Evolutionary conservation across 1,140 invertebrate genomes (phyloP).

Genomic region (Heliconius congener): DNA sequence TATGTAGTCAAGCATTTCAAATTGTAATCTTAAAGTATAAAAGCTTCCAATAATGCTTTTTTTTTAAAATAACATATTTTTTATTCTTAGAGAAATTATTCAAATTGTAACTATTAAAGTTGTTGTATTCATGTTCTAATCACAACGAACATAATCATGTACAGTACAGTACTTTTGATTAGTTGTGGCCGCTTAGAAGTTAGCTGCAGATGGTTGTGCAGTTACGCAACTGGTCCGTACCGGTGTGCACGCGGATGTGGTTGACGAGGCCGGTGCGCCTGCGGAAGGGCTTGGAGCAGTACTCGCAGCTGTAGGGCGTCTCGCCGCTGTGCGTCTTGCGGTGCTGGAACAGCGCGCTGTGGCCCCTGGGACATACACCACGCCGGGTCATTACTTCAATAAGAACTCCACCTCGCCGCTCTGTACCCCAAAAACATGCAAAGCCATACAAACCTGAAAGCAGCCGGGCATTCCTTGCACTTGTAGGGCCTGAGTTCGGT

Average conservation of each 20-base stretch:
- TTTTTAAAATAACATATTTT: too few species aligned
- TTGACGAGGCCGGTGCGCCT: slow-evolving; percentile 91
- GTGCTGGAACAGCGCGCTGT: slow-evolving; percentile 74
- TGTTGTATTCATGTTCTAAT: too few species aligned
- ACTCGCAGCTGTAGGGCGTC: slow-evolving; percentile 90
- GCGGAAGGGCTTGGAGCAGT: slow-evolving; percentile 91
- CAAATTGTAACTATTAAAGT: too few species aligned
- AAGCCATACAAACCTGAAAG: slow-evolving; percentile 58
- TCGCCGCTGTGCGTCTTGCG: slow-evolving; percentile 85
- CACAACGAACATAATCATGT: too few species aligned
- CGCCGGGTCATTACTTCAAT: too few species aligned
- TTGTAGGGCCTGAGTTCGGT: slow-evolving; percentile 62
- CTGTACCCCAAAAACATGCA: not conserved
- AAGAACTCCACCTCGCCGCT: too few species aligned
- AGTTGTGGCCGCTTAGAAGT: not conserved
- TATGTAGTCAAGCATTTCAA: too few species aligned
- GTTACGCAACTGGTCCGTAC: slow-evolving; percentile 50
- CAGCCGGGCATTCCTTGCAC: slow-evolving; percentile 60
- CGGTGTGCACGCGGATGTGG: slow-evolving; percentile 87
- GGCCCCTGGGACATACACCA: slow-evolving; percentile 48
- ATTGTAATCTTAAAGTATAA: too few species aligned
- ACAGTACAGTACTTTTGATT: too few species aligned
- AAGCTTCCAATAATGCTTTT: too few species aligned
- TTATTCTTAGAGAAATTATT: too few species aligned
- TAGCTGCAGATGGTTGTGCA: slow-evolving; percentile 59